A percentile compares a stretch with the other conserved stretches of the same genome.
Conservation (phyloP, 2,113 vertebrate species). For the Microcebus jonahi region DNA sequence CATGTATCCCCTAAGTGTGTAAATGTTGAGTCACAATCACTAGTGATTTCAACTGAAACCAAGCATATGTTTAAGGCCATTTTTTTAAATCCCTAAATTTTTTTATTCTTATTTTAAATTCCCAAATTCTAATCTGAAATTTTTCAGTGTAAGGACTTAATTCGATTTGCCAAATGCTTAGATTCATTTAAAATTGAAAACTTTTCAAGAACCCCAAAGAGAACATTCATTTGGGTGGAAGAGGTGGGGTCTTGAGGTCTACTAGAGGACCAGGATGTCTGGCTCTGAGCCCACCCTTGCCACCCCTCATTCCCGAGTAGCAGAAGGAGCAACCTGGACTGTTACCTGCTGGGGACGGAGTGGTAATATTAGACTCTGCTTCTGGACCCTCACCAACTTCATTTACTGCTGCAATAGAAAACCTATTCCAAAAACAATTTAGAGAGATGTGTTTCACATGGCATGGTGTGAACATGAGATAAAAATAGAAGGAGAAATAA, state of each 20-base stretch:
- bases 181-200: constrained; percentile 11
- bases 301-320: neutral
- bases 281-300: neutral
- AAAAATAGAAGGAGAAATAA: constrained; percentile 62
- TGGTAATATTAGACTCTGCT: constrained; percentile 83
- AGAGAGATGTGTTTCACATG: constrained; percentile 60
- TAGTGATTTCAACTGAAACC: constrained; percentile 33
- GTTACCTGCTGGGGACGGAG: constrained; percentile 81
- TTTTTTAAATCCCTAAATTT: neutral
- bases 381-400: constrained; percentile 84
- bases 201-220: neutral
- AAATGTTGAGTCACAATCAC: neutral
- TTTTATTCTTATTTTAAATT: neutral
- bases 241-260: neutral
- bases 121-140: constrained; percentile 39
- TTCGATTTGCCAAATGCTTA: neutral
- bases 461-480: constrained; percentile 57
- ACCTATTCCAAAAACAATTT: constrained; percentile 78
- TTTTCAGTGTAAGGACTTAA: neutral
- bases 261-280: neutral
- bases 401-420: constrained; percentile 87
- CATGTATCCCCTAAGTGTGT: neutral
- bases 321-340: neutral
- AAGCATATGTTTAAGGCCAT: neutral
- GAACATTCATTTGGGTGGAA: neutral